Evolutionary conservation across 2,888 invertebrate species (phyloP).

Genomic region (Napeogenes sylphis): DNA sequence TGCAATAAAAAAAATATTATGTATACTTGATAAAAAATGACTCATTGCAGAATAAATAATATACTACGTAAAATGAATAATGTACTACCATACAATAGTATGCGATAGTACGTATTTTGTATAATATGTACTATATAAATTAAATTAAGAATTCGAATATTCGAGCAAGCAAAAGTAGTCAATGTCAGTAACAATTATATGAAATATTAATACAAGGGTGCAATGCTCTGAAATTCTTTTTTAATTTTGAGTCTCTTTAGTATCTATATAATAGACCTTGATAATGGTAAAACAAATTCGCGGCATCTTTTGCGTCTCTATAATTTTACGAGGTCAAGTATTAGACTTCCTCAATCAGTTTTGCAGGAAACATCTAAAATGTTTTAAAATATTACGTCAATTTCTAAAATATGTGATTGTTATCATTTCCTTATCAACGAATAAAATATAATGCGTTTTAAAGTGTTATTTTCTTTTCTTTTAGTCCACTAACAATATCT

Average conservation of each 20-base stretch:
- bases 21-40: slow-evolving; percentile 13
- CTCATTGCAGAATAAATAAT: slow-evolving; percentile 7
- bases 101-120: background rate
- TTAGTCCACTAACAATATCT: too few species aligned
- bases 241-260: slow-evolving; percentile 42
- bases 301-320: slow-evolving; percentile 37
- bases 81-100: background rate
- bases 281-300: slow-evolving; percentile 61
- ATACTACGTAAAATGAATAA: background rate
- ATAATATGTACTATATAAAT: too few species aligned
- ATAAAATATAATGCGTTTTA: background rate
- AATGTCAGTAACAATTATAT: background rate
- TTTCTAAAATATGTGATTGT: background rate
- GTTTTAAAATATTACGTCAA: background rate
- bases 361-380: slow-evolving; percentile 19
- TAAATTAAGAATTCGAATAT: too few species aligned
- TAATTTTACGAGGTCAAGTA: slow-evolving; percentile 33
- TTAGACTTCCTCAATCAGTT: slow-evolving; percentile 35
- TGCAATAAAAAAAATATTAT: slow-evolving; percentile 3
- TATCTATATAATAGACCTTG: slow-evolving; percentile 70
- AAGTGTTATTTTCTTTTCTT: background rate
- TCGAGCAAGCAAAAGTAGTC: too few species aligned
- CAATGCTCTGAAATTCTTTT: slow-evolving; percentile 27
- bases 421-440: too few species aligned
- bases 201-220: slow-evolving; percentile 23